Evolutionary conservation across 2,888 invertebrate species (phyloP).

Genomic region (Gortyna flavago): DNA sequence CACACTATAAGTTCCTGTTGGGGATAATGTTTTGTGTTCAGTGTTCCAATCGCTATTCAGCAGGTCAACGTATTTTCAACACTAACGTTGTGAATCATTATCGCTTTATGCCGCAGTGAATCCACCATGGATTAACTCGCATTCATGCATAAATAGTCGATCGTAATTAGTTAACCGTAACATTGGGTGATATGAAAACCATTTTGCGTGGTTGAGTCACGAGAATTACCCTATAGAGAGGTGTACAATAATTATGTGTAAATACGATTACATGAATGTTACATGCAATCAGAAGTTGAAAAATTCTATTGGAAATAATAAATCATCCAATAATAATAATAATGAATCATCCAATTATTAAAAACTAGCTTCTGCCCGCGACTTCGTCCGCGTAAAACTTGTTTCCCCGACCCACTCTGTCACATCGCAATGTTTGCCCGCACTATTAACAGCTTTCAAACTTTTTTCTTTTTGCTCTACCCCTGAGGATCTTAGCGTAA

Average conservation of each 20-base stretch:
- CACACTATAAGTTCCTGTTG: neutral
- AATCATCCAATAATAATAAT: too few species aligned
- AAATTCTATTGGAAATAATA: neutral
- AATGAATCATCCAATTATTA: too few species aligned
- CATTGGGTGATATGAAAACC: conserved; percentile 44
- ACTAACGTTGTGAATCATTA: conserved; percentile 38
- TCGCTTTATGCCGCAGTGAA: conserved; percentile 35
- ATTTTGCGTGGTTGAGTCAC: conserved; percentile 30
- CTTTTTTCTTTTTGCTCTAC: too few species aligned
- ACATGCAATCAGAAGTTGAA: neutral
- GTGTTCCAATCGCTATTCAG: neutral
- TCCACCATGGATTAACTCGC: conserved; percentile 33
- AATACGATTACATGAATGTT: neutral
- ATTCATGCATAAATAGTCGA: conserved; percentile 42
- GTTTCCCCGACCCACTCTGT: neutral
- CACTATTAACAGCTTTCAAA: too few species aligned
- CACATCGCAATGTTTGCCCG: too few species aligned
- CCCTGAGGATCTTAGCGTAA: too few species aligned
- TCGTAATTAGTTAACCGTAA: conserved; percentile 46
- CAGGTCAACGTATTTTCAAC: conserved; percentile 49
- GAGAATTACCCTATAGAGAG: conserved; percentile 2
- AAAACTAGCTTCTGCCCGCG: neutral
- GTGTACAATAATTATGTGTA: neutral
- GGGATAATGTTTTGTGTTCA: conserved; percentile 8
- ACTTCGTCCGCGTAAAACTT: neutral